Evolutionary conservation across 2,797 vertebrate species (phyloP).

Genomic region (Gymnothorax javanicus): DNA sequence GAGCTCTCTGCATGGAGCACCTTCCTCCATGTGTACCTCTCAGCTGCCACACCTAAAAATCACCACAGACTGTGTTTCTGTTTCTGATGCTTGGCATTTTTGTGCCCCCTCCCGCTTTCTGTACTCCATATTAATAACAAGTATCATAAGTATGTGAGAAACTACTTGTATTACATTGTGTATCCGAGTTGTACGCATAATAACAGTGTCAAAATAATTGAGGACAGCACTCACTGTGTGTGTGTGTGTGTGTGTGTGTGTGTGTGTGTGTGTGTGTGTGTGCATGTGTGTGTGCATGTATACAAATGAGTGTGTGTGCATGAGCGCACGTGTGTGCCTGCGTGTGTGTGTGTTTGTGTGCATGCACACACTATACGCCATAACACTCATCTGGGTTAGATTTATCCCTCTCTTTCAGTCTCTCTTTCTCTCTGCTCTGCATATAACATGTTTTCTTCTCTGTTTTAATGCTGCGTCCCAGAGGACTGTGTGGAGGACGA

Average conservation of each 20-base stretch:
- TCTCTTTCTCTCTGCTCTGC: background rate
- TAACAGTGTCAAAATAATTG: background rate
- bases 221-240: too few species aligned
- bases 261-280: background rate
- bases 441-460: slow-evolving; percentile 55
- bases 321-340: too few species aligned
- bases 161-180: background rate
- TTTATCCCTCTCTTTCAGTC: slow-evolving; percentile 36
- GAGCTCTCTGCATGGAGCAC: background rate
- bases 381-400: background rate
- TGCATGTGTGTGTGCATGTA: too few species aligned
- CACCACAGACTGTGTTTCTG: background rate
- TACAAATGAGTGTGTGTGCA: too few species aligned
- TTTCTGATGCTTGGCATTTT: background rate
- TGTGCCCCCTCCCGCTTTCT: too few species aligned
- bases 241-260: too few species aligned
- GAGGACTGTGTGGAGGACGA: slow-evolving; percentile 96
- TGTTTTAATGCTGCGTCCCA: slow-evolving; percentile 84
- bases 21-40: background rate
- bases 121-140: background rate
- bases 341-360: too few species aligned
- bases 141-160: background rate
- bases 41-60: background rate
- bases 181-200: slow-evolving; percentile 15
- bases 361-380: too few species aligned